phyloP scores from a whole-genome alignment of 2,888 invertebrate species.

The Liodrosophila aerea region DNA sequence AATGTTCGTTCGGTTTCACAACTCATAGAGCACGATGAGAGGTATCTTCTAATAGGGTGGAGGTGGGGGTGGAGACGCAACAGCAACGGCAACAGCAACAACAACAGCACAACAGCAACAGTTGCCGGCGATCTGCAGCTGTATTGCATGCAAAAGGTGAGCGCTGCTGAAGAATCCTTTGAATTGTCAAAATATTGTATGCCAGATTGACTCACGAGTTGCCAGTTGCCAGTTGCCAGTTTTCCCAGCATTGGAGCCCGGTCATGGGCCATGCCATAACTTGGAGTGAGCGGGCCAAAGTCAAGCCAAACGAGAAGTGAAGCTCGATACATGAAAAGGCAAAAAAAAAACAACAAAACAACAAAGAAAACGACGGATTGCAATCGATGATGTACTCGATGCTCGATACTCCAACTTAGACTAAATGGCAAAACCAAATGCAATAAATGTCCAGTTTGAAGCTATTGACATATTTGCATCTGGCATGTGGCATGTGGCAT shows the following conservation, averaged over 20 bases:
- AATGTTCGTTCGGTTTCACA: constrained; percentile 63
- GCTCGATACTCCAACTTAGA: constrained; percentile 35
- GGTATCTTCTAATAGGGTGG: constrained; percentile 9
- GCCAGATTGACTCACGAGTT: constrained; percentile 76
- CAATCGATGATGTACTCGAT: constrained; percentile 48
- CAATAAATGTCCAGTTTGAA: constrained; percentile 76
- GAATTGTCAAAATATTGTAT: constrained; percentile 78
- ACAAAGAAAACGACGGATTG: constrained; percentile 33
- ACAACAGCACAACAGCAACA: background rate
- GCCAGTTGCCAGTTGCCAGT: constrained; percentile 37
- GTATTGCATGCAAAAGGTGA: constrained; percentile 47
- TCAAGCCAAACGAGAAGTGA: constrained; percentile 21
- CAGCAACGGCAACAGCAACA: no score
- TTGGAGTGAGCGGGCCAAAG: constrained; percentile 56
- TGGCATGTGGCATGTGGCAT: constrained; percentile 28
- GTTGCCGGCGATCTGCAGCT: constrained; percentile 40
- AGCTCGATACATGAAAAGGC: background rate
- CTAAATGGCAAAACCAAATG: constrained; percentile 59
- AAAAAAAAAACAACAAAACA: no score
- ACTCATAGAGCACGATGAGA: constrained; percentile 56
- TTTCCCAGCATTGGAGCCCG: constrained; percentile 51
- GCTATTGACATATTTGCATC: constrained; percentile 78
- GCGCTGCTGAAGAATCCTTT: constrained; percentile 73
- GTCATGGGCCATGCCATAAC: constrained; percentile 60
- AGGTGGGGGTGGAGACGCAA: background rate